A percentile compares a stretch with the other conserved stretches of the same genome.
phyloP scores from a whole-genome alignment of 2,113 vertebrate genomes.

The Hucho hucho region DNA sequence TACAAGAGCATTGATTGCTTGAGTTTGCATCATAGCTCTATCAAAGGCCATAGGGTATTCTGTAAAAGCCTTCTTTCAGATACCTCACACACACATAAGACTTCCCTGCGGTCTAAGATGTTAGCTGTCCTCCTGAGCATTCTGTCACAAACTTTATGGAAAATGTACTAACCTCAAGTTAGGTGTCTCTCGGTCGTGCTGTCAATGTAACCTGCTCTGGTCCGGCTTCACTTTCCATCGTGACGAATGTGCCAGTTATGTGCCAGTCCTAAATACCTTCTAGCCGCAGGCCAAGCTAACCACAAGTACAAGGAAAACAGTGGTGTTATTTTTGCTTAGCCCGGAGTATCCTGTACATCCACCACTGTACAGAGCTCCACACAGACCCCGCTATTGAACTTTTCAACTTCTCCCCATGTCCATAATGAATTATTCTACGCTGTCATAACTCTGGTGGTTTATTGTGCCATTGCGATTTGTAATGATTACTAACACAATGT shows the following conservation, averaged over 20 bases:
- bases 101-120: too few relatives aligned
- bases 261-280: conserved; percentile 50
- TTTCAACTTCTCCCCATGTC: conserved; percentile 42
- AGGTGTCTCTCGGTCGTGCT: too few relatives aligned
- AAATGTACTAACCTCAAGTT: too few relatives aligned
- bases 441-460: conserved; percentile 51
- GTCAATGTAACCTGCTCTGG: too few relatives aligned
- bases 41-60: too few relatives aligned
- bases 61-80: too few relatives aligned
- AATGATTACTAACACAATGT: conserved; percentile 25
- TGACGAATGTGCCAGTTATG: conserved; percentile 48
- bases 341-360: conserved; percentile 21
- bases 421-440: conserved; percentile 1
- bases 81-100: too few relatives aligned
- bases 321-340: conserved; percentile 51
- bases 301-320: conserved; percentile 40
- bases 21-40: too few relatives aligned
- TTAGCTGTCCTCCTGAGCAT: too few relatives aligned
- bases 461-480: conserved; percentile 33
- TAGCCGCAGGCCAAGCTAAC: conserved; percentile 44
- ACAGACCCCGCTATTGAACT: conserved; percentile 46
- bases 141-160: too few relatives aligned
- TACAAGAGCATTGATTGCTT: too few relatives aligned
- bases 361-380: conserved; percentile 24
- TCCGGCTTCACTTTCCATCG: conserved; percentile 8